Evolutionary conservation across 2,888 invertebrate genomes (phyloP).

Genomic region (Pocota personata): DNA sequence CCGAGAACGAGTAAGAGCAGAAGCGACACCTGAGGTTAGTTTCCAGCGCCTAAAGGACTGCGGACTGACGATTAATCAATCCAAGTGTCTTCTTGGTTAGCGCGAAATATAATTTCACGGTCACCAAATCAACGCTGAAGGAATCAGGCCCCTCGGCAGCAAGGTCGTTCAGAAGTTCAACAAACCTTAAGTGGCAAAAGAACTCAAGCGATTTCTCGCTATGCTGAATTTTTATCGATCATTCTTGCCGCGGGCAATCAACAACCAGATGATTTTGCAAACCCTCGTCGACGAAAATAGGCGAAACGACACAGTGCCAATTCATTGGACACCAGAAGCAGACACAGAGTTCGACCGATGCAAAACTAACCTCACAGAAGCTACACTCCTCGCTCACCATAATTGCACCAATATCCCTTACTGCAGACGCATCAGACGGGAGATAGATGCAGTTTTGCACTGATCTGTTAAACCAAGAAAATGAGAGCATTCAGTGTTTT

Average conservation of each 20-base stretch:
- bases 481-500: too few relatives aligned
- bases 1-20: neutral
- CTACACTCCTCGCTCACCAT: neutral
- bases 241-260: neutral
- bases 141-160: too few relatives aligned
- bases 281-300: neutral
- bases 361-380: neutral
- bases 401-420: neutral
- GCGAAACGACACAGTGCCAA: neutral
- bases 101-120: neutral
- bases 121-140: too few relatives aligned
- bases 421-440: neutral
- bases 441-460: neutral
- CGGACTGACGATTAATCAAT: too few relatives aligned
- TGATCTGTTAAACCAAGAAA: too few relatives aligned
- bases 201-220: neutral
- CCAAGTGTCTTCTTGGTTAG: neutral
- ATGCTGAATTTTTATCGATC: neutral
- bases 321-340: slow-evolving; percentile 49
- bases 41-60: too few relatives aligned
- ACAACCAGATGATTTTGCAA: neutral
- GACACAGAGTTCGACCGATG: neutral
- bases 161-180: too few relatives aligned
- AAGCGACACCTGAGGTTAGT: neutral
- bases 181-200: neutral